Evolutionary conservation across 2,113 vertebrate species (phyloP).

Genomic region (Jaculus jaculus): DNA sequence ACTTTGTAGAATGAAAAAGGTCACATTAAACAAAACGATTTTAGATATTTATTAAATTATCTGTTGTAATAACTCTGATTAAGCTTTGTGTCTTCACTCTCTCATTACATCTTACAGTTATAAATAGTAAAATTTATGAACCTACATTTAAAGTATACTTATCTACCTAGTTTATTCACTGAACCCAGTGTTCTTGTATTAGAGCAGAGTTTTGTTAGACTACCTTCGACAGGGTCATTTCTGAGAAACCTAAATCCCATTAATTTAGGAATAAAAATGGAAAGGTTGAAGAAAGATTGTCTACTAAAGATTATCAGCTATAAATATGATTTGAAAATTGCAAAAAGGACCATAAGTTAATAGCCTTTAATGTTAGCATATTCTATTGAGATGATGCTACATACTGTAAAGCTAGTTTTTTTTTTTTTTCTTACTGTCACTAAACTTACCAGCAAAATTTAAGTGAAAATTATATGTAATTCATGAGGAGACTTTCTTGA

Average conservation of each 20-base stretch:
- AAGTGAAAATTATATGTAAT: slow-evolving; percentile 4
- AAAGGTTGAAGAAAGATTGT: not conserved
- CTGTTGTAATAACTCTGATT: not conserved
- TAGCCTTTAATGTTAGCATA: slow-evolving; percentile 54
- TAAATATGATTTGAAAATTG: slow-evolving; percentile 54
- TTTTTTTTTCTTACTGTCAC: slow-evolving; percentile 42
- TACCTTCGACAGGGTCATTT: not conserved
- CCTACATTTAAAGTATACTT: not conserved
- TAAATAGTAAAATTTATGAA: not conserved
- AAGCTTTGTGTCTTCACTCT: not conserved
- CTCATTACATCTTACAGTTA: not conserved
- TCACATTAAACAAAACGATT: not conserved
- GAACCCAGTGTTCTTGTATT: not conserved
- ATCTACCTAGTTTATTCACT: not conserved
- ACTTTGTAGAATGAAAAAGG: not conserved
- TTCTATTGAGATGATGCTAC: slow-evolving; percentile 9
- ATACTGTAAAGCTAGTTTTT: not conserved
- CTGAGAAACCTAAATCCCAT: not conserved
- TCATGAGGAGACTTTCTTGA: not conserved
- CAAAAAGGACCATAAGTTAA: slow-evolving; percentile 31
- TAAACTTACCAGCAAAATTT: slow-evolving; percentile 65
- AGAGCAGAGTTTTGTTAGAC: not conserved
- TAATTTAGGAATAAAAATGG: not conserved
- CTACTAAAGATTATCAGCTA: not conserved
- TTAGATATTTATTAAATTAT: not conserved